These are phyloP conservation scores for Brachionus paranguensis DNA, from an alignment of 1,140 invertebrate species.

Conservation along the genomic window DNA sequence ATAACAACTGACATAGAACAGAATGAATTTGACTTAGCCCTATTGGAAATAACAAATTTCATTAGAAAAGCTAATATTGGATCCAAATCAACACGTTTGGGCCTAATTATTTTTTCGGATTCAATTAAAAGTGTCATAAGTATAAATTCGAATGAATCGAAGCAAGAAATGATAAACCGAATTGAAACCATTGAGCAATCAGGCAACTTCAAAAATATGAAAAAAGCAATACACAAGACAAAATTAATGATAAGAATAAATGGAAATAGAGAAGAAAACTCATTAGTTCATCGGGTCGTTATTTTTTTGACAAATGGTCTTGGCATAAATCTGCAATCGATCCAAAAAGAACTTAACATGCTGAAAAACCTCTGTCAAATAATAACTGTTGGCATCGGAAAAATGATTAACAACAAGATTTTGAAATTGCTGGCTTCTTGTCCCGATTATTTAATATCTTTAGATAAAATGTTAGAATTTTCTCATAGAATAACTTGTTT, in stretches of 20 bases:
- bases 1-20: background rate
- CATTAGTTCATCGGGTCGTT: background rate
- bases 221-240: background rate
- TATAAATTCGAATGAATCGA: background rate
- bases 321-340: background rate
- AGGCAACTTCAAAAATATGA: background rate
- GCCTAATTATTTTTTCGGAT: background rate
- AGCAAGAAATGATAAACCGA: background rate
- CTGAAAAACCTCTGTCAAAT: background rate
- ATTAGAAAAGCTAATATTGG: background rate
- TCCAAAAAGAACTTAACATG: background rate
- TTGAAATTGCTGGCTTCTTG: background rate
- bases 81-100: background rate
- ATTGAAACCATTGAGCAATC: background rate
- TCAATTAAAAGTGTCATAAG: background rate
- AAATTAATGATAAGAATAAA: background rate
- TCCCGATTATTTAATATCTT: background rate
- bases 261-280: background rate
- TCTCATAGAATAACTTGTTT: background rate
- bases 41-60: background rate
- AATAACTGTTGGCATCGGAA: background rate
- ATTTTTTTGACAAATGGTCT: background rate
- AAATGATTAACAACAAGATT: background rate
- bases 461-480: background rate
- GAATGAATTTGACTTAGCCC: background rate